phyloP scores from a whole-genome alignment of 2,797 vertebrate species.

The Aphelocoma californica region DNA sequence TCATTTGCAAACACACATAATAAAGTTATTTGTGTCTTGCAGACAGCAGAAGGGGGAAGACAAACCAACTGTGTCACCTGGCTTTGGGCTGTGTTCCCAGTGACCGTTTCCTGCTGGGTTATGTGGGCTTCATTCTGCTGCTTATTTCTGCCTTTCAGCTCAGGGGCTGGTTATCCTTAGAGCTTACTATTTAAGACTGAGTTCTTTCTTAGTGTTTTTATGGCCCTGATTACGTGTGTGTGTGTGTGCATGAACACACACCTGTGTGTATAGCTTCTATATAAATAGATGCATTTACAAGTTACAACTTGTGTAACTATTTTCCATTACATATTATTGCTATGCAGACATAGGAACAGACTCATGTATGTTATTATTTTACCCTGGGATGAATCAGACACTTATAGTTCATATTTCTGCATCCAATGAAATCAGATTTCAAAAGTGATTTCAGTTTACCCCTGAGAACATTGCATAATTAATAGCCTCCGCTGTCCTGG shows the following conservation, averaged over 20 bases:
- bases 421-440: background rate
- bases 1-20: background rate
- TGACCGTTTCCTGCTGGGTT: background rate
- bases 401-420: background rate
- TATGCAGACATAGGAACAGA: background rate
- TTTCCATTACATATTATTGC: background rate
- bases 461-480: background rate
- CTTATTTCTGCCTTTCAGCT: background rate
- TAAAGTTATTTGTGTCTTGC: background rate
- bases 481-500: background rate
- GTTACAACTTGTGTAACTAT: background rate
- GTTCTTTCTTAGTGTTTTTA: background rate
- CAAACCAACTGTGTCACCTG: background rate
- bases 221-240: background rate
- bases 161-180: background rate
- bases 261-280: background rate
- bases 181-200: background rate
- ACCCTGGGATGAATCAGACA: background rate
- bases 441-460: background rate
- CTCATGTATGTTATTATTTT: background rate
- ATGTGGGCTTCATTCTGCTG: background rate
- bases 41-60: background rate
- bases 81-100: background rate
- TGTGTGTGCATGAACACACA: rapidly evolving
- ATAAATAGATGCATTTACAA: background rate